Base-by-base conservation (phyloP, 2,888 invertebrate species). In the Tetrapedia diversipes region DNA sequence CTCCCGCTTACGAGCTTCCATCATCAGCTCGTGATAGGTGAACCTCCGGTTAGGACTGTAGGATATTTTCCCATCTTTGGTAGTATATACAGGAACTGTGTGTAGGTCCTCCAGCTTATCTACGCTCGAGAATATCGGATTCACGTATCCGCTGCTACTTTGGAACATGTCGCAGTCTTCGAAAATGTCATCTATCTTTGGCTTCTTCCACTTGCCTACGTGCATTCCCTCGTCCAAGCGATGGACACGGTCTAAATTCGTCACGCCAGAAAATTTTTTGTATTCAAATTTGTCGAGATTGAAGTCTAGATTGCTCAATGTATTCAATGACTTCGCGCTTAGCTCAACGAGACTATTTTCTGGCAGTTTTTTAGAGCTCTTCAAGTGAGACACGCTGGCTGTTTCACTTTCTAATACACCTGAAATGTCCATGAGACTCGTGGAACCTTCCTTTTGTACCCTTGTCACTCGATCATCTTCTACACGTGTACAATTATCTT, bases 11-110 rank as follows among this genome's bases (percentile, higher is more conserved):
- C 86, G 84, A n/a, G 88, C 86, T 65, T 91, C 90, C 70, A 87
- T 84, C 39, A 91, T 84, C 22, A 91, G 70, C 10, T 88, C 86
- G 19, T 89, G 86, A 67, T 90, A 89, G 0, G 90, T 90, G 47
- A 87, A 91, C 69, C 85, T 89, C 11, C 89, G 87, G 80, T 91
- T 91, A 2, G 91, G 91, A 66, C 92, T 91, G 74, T 91, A 91
- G 6, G 87, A 91, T 65, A 92, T 91, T 79, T 90, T 91, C 34
- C 91, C 92, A 66, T 92, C 92, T 82, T 90, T 91, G 34, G 91
- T 92, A 61, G 89, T 91, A 67, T 91, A 92, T 54, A 91, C 87
- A 70, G 92, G 91, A 79, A 92, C 90, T 63, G 88, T 84, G 60
- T 91, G 89, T 49, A 90, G 79, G 76, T 90, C 84, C 43, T 89